Evolutionary conservation across 2,888 invertebrate species (phyloP).

Genomic region (Hirtodrosophila trivittata): DNA sequence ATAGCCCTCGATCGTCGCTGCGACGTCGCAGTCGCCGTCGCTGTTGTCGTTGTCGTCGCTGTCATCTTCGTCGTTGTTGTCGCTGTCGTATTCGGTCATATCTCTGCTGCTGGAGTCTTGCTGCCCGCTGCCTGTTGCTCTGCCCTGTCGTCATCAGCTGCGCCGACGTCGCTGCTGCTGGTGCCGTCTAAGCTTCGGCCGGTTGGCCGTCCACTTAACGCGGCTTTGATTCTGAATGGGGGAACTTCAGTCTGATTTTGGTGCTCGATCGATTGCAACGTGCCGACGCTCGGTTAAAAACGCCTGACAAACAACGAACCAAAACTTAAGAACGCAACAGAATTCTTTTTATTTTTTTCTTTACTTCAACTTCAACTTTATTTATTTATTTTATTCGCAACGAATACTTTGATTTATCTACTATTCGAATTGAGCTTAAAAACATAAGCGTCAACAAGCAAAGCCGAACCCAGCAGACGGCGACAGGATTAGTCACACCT

Average conservation of each 20-base stretch:
- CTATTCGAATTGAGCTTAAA: slow-evolving; percentile 25
- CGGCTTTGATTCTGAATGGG: slow-evolving; percentile 75
- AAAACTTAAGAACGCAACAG: slow-evolving; percentile 26
- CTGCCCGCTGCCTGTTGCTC: slow-evolving; percentile 32
- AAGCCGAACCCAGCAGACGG: slow-evolving; percentile 20
- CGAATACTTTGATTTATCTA: slow-evolving; percentile 34
- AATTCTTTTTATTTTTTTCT: slow-evolving; percentile 34
- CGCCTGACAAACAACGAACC: slow-evolving; percentile 36
- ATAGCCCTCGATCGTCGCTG: slow-evolving; percentile 38
- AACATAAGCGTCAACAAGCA: slow-evolving; percentile 1
- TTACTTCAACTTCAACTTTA: slow-evolving; percentile 2
- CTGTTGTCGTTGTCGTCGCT: slow-evolving; percentile 17
- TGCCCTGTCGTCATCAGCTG: slow-evolving; percentile 55
- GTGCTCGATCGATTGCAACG: slow-evolving; percentile 84
- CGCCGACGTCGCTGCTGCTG: slow-evolving; percentile 37
- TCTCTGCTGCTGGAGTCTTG: slow-evolving; percentile 59
- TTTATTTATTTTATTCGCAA: slow-evolving; percentile 24
- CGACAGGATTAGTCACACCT: slow-evolving; percentile 70
- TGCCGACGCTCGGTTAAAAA: slow-evolving; percentile 69
- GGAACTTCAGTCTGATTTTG: slow-evolving; percentile 84
- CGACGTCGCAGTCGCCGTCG: slow-evolving; percentile 10
- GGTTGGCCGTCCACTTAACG: slow-evolving; percentile 61
- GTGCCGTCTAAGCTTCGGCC: slow-evolving; percentile 57
- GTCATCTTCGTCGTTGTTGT: slow-evolving; percentile 53
- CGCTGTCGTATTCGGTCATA: slow-evolving; percentile 79